Base-by-base conservation (phyloP, 1,140 invertebrate species). In the Brachionus rotundiformis region DNA sequence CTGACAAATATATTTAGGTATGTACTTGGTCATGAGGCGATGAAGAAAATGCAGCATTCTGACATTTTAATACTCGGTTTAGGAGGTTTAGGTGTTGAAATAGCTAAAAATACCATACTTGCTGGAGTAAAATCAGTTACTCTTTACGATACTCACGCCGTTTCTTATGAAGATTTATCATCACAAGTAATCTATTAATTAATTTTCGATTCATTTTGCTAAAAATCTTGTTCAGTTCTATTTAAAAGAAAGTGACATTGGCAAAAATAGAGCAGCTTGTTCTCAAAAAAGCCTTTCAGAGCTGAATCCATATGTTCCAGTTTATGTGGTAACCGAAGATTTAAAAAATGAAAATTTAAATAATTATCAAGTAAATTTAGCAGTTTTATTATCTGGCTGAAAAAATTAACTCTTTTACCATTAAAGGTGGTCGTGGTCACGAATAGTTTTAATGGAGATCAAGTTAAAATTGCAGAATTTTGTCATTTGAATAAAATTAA, bases 31-130 rank as follows among this genome's bases (percentile, higher is more conserved):
- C 94, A 98, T 87, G 96, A 98, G 88, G 96, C 96, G 65, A 98
- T 98, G 96, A 92, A 93, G 65, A 91, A 94, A 71, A 98, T 98
- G 96, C 94, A 94, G 31, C 91, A 90, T 76, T 95, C 95, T 27
- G 94, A 96, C 87, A 93, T 99, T 13, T 91, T 99, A 19, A 92
- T 99, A 79, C 95, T 93, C 10, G 98, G 98, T 5, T 89, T 99
- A 65, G 93, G 93, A 76, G 96, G 96, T 68, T 91, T 99, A 39
- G 98, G 98, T 13, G 93, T 99, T 5, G 98, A 99, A 90, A 91
- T 98, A 81, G 96, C 97, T 0, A 99, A 99, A 89, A 99, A 99
- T 89, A 92, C 99, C 82, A 96, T 98, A 85, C 91, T 99, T 73
- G 94, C 93, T 85, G 97, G 97, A 83, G 96, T 99, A 27, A 96